Evolutionary conservation across 2,888 invertebrate species (phyloP).

Genomic region (Gymnocheta viridis): DNA sequence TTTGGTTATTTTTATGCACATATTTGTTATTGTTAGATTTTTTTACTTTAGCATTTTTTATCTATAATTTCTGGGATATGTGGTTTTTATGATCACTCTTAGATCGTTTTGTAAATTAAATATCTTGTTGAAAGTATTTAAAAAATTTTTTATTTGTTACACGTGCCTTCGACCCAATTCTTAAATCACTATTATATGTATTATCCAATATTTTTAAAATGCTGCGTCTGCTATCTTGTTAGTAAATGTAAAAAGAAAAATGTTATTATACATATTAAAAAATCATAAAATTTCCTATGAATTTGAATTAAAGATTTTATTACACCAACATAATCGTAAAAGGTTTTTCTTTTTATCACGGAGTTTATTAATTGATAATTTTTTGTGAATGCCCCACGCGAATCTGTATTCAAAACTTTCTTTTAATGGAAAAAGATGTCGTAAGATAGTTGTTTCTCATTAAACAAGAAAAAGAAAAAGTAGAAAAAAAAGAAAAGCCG

Average conservation of each 20-base stretch:
- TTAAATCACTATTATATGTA: background rate
- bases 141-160: background rate
- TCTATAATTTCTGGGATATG: background rate
- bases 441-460: background rate
- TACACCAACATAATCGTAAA: background rate
- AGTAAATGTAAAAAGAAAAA: background rate
- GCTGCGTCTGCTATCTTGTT: background rate
- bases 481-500: background rate
- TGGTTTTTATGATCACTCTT: background rate
- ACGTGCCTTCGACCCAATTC: slow-evolving; percentile 1
- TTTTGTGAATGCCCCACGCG: slow-evolving; percentile 1
- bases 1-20: background rate
- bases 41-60: background rate
- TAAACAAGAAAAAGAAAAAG: background rate
- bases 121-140: background rate
- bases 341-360: background rate
- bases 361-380: background rate
- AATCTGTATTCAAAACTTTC: background rate
- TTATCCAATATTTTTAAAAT: background rate
- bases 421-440: background rate
- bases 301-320: slow-evolving; percentile 11
- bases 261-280: slow-evolving; percentile 4
- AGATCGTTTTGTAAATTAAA: background rate
- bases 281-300: slow-evolving; percentile 19
- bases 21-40: too few relatives aligned